Evolutionary conservation across 2,888 invertebrate genomes (phyloP).

Genomic region (Pemphredon lugubris): DNA sequence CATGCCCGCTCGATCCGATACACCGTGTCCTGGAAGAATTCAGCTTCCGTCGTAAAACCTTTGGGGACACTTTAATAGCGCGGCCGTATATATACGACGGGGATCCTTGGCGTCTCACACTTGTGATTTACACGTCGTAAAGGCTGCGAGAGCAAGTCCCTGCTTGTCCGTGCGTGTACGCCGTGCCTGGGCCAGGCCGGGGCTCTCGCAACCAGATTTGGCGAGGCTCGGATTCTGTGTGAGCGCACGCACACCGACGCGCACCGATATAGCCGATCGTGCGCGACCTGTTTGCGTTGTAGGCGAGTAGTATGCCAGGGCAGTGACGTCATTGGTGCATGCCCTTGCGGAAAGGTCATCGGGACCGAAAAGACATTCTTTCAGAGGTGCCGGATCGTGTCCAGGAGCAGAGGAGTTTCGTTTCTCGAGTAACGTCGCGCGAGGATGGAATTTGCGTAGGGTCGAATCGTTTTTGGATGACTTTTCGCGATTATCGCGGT

Average conservation of each 20-base stretch:
- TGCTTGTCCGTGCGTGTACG: constrained; percentile 17
- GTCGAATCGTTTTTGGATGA: no score
- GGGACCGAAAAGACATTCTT: neutral
- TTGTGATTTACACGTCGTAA: constrained; percentile 73
- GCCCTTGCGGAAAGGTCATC: constrained; percentile 49
- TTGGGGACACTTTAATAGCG: constrained; percentile 60
- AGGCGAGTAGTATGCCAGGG: constrained; percentile 26
- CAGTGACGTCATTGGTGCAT: constrained; percentile 51
- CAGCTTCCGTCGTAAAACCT: constrained; percentile 53
- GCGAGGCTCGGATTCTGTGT: constrained; percentile 28
- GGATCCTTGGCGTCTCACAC: constrained; percentile 58
- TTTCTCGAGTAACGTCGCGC: no score
- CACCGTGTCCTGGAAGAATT: constrained; percentile 33
- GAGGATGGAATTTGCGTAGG: no score
- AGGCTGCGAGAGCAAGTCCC: constrained; percentile 48
- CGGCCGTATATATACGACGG: constrained; percentile 17
- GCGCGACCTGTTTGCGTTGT: constrained; percentile 36
- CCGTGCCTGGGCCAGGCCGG: neutral
- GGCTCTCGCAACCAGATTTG: constrained; percentile 37
- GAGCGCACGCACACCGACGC: constrained; percentile 4
- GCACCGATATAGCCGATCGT: constrained; percentile 20
- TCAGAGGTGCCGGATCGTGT: neutral
- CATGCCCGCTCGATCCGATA: constrained; percentile 34
- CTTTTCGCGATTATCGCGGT: no score
- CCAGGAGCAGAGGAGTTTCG: no score